These are phyloP conservation scores for Macquaria ambigua DNA, from an alignment of 2,113 vertebrate genomes.

Conservation along the genomic window DNA sequence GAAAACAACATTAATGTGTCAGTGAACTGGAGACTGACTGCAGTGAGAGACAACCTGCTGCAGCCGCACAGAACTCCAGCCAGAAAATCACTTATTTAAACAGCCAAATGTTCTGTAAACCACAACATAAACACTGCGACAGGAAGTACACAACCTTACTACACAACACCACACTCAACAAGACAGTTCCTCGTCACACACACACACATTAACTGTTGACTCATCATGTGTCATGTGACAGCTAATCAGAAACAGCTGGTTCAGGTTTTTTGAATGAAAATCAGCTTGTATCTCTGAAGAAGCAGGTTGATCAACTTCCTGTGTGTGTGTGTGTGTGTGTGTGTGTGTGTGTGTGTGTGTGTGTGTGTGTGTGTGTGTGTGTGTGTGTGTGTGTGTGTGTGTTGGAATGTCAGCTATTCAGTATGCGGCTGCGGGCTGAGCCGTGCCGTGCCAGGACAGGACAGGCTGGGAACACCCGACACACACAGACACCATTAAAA, in stretches of 20 bases:
- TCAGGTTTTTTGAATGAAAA: too few relatives aligned
- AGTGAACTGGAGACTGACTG: too few relatives aligned
- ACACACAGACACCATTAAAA: not conserved
- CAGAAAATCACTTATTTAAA: too few relatives aligned
- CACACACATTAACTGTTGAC: too few relatives aligned
- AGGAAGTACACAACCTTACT: too few relatives aligned
- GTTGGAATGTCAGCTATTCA: conserved; percentile 70
- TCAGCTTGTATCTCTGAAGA: too few relatives aligned
- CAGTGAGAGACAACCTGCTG: too few relatives aligned
- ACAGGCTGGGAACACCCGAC: conserved; percentile 36
- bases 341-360: not conserved
- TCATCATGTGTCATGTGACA: not conserved
- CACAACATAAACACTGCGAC: not conserved
- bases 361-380: not conserved
- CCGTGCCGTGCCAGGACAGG: conserved; percentile 49
- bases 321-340: conserved; percentile 4
- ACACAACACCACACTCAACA: too few relatives aligned
- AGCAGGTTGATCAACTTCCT: not conserved
- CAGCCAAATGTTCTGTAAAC: too few relatives aligned
- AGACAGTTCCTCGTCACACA: not conserved
- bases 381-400: conserved; percentile 4
- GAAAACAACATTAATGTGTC: too few relatives aligned
- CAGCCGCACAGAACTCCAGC: too few relatives aligned
- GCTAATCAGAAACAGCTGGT: too few relatives aligned
- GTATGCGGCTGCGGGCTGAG: conserved; percentile 11